Conservation (phyloP, 2,797 vertebrate species). For the Scolopax bukidnonensis region DNA sequence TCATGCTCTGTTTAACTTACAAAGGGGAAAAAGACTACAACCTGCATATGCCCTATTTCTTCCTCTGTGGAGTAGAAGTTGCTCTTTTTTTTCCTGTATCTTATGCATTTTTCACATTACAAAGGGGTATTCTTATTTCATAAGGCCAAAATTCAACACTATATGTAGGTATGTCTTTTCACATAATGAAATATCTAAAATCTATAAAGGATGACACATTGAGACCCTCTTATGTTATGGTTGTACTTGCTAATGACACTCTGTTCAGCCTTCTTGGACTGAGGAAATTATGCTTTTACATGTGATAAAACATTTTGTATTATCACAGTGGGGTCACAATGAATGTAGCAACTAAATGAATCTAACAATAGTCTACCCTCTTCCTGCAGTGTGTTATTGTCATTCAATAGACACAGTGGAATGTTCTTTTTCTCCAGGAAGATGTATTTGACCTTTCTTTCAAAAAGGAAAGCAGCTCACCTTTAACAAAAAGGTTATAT, state of each 20-base stretch:
- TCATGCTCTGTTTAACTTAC: background rate
- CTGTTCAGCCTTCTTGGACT: background rate
- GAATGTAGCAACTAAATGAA: background rate
- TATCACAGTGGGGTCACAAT: background rate
- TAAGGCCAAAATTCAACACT: background rate
- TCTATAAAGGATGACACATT: background rate
- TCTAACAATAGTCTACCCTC: background rate
- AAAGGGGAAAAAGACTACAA: background rate
- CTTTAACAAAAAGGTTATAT: background rate
- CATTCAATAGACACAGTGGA: background rate
- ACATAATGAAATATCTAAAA: background rate
- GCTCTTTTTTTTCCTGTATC: background rate
- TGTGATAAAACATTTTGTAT: background rate
- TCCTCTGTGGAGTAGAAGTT: background rate
- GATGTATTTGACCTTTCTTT: background rate
- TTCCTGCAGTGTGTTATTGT: background rate
- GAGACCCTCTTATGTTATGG: background rate
- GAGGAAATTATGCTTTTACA: background rate
- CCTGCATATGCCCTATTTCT: background rate
- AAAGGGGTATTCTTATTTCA: background rate
- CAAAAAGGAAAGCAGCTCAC: background rate
- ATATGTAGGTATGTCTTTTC: background rate
- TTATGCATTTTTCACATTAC: background rate
- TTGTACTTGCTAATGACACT: background rate
- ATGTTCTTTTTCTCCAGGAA: background rate